Base-by-base conservation (phyloP, 2,888 invertebrate genomes). In the Autographa gamma region DNA sequence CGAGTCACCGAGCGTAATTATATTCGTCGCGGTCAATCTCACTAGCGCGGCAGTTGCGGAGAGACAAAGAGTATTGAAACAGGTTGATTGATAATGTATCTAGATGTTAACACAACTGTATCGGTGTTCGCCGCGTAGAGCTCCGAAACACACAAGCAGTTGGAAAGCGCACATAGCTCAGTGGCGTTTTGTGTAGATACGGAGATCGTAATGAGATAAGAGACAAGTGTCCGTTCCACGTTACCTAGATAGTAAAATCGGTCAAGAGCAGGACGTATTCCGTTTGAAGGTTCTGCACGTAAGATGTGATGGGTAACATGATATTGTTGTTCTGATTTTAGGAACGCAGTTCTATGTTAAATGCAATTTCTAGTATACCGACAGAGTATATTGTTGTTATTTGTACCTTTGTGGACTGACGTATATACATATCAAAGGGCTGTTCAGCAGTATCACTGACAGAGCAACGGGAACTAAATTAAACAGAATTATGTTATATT, bases 141-240 rank as follows among this genome's bases (percentile, higher is more conserved):
- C 48, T 41, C n/a, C 56, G 64, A 52, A 60, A 67, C 60, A 70
- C 81, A 60, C 62, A 62, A 69, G 62, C 63, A 71, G 81, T 72
- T 79, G 84, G 77, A 81, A 77, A 80, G 60, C 69, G 34, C 18
- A 48, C 63, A 64, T 63, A 71, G 70, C 25, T 63, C 34, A 68
- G 71, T 61, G 69, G 60, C 79, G 71, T 82, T 73, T 74, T 60
- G 66, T 78, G 72, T 62, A 77, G 86, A 86, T 86, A 86, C 63
- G 63, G 67, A 83, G 86, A 85, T 85, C 78, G 77, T 77, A 78
- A 69, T 67, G 68, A 61, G 86, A 86, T 86, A 86, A 86, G 69
- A 76, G 76, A 78, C 70, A 63, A 84, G 80, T 84, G 84, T 76
- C 73, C 81, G 71, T 70, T 75, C 63, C 65, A 66, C 72, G 66